Conservation (phyloP, 2,797 vertebrate genomes). For the Esox lucius region DNA sequence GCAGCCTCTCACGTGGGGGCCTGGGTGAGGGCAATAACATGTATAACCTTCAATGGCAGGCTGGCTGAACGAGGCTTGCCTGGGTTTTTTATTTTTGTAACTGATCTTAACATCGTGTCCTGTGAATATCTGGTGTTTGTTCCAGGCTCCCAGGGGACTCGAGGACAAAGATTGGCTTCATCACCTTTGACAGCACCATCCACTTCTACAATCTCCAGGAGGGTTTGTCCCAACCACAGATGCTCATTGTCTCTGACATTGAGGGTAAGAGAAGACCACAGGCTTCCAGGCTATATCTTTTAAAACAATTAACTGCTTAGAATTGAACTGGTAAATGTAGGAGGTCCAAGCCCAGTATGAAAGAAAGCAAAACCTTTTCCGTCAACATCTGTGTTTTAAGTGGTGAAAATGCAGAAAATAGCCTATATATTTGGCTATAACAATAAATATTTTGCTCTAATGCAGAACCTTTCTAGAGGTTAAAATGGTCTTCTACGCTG, state of each 20-base stretch:
- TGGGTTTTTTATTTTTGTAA: no score
- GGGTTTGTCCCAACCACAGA: conserved; percentile 95
- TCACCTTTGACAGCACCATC: conserved; percentile 97
- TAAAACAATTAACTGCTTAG: not conserved
- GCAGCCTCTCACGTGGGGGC: no score
- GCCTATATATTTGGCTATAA: not conserved
- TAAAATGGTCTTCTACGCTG: not conserved
- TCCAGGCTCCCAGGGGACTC: conserved; percentile 94
- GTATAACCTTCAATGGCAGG: no score
- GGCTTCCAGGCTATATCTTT: not conserved
- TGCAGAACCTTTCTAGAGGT: not conserved
- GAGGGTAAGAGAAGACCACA: conserved; percentile 79
- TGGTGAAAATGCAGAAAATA: not conserved
- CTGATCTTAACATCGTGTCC: no score
- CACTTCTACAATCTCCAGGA: conserved; percentile 98
- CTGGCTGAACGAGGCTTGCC: no score
- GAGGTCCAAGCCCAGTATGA: not conserved
- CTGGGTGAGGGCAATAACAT: no score
- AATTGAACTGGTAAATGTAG: not conserved
- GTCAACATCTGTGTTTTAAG: not conserved
- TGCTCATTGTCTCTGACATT: conserved; percentile 96
- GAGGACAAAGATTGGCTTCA: conserved; percentile 94
- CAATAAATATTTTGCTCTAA: not conserved
- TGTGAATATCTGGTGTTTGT: conserved; percentile 14
- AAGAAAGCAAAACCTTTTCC: not conserved